A percentile compares a stretch with the other conserved stretches of the same genome.
Conservation (phyloP, 2,888 invertebrate genomes). For the Lasioglossum vierecki region DNA sequence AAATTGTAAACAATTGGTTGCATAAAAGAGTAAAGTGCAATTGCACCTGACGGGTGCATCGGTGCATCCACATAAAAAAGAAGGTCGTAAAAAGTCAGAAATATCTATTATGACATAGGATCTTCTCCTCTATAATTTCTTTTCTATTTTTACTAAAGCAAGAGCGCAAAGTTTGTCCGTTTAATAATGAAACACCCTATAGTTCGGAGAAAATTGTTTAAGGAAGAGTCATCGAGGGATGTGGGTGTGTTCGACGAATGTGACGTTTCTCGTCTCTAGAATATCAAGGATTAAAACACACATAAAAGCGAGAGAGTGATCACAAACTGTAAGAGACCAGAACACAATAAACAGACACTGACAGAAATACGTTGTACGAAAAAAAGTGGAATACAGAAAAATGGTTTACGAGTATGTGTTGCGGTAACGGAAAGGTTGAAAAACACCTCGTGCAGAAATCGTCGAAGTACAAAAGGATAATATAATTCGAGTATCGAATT, state of each 20-base stretch:
- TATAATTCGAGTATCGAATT: neutral
- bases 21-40: no score
- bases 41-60: no score
- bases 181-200: neutral
- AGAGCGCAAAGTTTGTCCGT: neutral
- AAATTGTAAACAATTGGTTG: no score
- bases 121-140: no score
- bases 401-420: neutral
- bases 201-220: neutral
- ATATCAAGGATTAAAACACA: neutral
- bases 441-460: slow-evolving; percentile 8
- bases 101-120: no score
- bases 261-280: neutral
- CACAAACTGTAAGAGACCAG: neutral
- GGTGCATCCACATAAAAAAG: no score
- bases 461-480: neutral
- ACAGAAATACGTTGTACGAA: neutral
- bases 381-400: slow-evolving; percentile 11
- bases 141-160: no score
- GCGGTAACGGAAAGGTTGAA: neutral
- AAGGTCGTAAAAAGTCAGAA: no score
- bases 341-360: neutral
- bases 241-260: neutral
- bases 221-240: neutral
- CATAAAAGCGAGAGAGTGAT: neutral